These are phyloP conservation scores for Panthera tigris DNA, from an alignment of 2,113 vertebrate species.

Conservation along the genomic window DNA sequence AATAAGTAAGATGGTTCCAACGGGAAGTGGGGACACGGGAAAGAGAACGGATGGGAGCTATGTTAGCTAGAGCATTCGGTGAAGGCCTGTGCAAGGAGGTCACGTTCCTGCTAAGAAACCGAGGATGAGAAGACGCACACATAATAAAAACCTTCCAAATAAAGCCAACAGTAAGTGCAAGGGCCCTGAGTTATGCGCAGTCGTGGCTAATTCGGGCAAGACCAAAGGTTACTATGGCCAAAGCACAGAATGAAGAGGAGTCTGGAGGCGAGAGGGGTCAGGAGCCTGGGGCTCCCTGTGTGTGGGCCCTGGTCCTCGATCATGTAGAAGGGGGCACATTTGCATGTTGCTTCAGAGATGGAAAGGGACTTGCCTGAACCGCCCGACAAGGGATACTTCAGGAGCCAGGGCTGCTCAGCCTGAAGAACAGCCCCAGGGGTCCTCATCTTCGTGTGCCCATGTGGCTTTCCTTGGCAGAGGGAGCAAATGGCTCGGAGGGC, in stretches of 20 bases:
- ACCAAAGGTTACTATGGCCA: background rate
- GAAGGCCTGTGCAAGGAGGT: background rate
- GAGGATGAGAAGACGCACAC: background rate
- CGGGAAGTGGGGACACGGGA: background rate
- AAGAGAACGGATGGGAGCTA: fast-evolving
- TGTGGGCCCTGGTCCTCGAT: background rate
- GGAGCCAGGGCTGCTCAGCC: background rate
- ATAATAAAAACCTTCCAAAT: background rate
- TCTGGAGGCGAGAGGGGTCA: too few relatives aligned
- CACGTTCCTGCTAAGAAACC: background rate
- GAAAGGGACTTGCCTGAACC: too few relatives aligned
- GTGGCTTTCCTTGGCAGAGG: background rate
- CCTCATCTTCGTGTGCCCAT: too few relatives aligned
- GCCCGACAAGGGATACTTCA: background rate
- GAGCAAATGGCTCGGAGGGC: background rate
- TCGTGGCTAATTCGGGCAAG: background rate
- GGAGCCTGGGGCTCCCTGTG: fast-evolving
- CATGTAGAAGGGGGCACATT: fast-evolving
- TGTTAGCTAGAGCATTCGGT: fast-evolving
- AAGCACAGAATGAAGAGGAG: background rate
- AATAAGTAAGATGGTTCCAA: background rate
- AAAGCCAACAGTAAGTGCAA: background rate
- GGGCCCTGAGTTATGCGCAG: background rate
- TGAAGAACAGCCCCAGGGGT: background rate
- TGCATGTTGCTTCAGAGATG: background rate